Base-by-base conservation (phyloP, 2,113 vertebrate species). In the Pelobates fuscus region DNA sequence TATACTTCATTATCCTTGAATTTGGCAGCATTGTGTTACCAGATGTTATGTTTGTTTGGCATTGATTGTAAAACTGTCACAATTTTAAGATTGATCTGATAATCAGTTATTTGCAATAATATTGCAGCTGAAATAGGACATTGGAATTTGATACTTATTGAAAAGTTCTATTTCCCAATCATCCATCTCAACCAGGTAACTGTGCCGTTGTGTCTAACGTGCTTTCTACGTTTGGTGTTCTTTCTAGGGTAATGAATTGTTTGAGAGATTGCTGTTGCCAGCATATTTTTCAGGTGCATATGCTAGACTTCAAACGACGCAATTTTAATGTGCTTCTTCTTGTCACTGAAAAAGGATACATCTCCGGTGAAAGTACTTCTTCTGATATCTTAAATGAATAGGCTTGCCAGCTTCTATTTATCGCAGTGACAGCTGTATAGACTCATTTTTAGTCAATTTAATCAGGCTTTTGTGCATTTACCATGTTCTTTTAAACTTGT, bases 81-180 rank as follows among this genome's bases (percentile, higher is more conserved):
- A 79, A 78, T 74, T 78, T 30, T 78, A 49, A 75, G 84, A 78
- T 55, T 77, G 80, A 60, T 67, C 43, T 12, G 44, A 11, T 62
- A 59, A 81, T 68, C 60, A 12, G 21, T 71, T 37, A 63, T 62
- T 81, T 78, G 4, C 44, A 49, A 69, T 4, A 78, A 18, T 3
- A 17, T 23, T 77, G 6, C 6, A 37, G 30, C 77, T 23, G 54
- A 18, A 80, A 67, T 70, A 49, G 4, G 64, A 62, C 20, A 55
- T n/a, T n/a, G 1, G 67, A 77, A 59, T n/a, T n/a, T n/a, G n/a
- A n/a, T n/a, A n/a, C n/a, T n/a, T n/a, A n/a, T 21, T 78, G 2
- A 20, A 77, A 76, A 55, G n/a, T 21, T 20, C 64, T 72, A 1
- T 21, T 5, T 18, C 21, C 70, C 5, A 24, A 3, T 32, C 27